These are phyloP conservation scores for Apaloderma vittatum DNA, from an alignment of 2,113 vertebrate species.

Conservation along the genomic window DNA sequence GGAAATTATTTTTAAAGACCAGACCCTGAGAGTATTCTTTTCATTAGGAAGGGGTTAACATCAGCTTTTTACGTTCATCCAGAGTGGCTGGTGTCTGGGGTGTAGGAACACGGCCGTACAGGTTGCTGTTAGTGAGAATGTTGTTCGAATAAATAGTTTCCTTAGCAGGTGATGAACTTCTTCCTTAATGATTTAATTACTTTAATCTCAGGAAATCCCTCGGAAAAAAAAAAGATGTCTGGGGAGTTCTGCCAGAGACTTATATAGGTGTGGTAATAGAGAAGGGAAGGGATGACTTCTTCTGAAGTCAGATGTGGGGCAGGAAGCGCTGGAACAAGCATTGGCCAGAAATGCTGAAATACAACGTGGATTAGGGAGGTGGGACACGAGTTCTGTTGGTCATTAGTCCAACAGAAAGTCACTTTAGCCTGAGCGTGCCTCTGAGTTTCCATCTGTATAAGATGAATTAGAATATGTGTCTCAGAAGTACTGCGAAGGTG, in stretches of 20 bases:
- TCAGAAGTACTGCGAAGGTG: conserved; percentile 12
- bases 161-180: conserved; percentile 7
- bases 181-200: conserved; percentile 24
- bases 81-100: background rate
- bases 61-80: background rate
- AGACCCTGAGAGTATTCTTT: background rate
- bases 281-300: background rate
- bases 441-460: background rate
- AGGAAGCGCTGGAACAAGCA: rapidly evolving
- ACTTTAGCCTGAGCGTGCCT: background rate
- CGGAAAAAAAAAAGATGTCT: background rate
- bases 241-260: background rate
- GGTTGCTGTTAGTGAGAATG: background rate
- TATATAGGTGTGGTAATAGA: background rate
- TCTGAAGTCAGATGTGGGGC: background rate
- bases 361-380: background rate
- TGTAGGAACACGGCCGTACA: background rate
- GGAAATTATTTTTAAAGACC: background rate
- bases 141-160: background rate
- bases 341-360: background rate
- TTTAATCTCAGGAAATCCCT: conserved; percentile 10
- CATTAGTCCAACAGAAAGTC: background rate
- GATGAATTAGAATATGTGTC: background rate
- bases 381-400: background rate
- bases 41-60: background rate